Evolutionary conservation across 2,797 vertebrate species (phyloP).

Genomic region (Epinephelus coioides): DNA sequence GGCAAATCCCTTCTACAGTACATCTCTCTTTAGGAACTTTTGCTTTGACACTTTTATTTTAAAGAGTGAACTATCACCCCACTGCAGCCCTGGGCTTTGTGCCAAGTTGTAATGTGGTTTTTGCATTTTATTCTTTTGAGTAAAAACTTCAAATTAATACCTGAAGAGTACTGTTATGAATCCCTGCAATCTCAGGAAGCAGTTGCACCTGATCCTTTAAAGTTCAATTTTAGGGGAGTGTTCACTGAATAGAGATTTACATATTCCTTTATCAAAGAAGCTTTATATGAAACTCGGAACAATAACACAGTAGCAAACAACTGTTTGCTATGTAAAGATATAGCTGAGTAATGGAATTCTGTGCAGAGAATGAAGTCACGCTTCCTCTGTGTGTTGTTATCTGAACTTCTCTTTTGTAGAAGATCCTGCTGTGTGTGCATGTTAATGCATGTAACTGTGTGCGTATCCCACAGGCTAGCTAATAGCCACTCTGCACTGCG

Average conservation of each 20-base stretch:
- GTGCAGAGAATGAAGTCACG: too few species aligned
- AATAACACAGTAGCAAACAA: too few species aligned
- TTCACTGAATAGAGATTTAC: neutral
- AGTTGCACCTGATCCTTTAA: neutral
- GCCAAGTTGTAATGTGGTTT: neutral
- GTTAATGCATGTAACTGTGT: too few species aligned
- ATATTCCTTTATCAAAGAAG: neutral
- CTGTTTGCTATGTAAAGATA: too few species aligned
- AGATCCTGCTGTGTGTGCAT: too few species aligned
- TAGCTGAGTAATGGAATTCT: too few species aligned
- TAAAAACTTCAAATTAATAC: neutral
- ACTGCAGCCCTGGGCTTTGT: neutral
- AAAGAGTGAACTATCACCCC: neutral
- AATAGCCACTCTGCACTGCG: too few species aligned
- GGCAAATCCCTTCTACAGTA: constrained; percentile 6
- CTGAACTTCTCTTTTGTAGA: too few species aligned
- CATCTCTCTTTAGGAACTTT: neutral
- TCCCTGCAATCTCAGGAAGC: neutral
- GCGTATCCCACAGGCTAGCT: too few species aligned
- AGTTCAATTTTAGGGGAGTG: neutral
- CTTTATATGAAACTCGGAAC: neutral
- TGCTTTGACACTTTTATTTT: constrained; percentile 3
- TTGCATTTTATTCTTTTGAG: neutral
- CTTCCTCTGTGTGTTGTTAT: too few species aligned
- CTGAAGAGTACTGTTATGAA: neutral